Conservation (phyloP, 92 coral and sea anemone genomes). For the Phenganax marumi region DNA sequence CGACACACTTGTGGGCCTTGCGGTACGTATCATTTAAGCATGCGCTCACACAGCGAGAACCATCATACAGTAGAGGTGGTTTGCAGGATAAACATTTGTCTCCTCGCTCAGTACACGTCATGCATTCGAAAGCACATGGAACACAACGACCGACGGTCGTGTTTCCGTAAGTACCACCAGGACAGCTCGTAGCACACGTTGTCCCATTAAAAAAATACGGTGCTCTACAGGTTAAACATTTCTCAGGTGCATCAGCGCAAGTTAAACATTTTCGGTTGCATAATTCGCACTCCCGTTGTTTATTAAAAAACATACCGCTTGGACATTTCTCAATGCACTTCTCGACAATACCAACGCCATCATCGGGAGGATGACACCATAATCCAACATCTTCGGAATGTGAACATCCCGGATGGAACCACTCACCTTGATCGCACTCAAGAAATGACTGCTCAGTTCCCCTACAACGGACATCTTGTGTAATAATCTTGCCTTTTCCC, state of each 20-base stretch:
- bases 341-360: not conserved
- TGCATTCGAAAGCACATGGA: slow-evolving; percentile 11
- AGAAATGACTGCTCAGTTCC: slow-evolving; percentile 69
- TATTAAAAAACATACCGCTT: not conserved
- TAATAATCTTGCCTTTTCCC: slow-evolving; percentile 70
- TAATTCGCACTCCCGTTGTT: not conserved
- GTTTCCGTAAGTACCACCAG: slow-evolving; percentile 17
- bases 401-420: slow-evolving; percentile 79
- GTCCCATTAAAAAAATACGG: slow-evolving; percentile 9
- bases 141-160: not conserved
- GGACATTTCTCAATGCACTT: slow-evolving; percentile 11
- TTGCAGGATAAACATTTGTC: slow-evolving; percentile 27
- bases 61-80: not conserved
- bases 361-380: slow-evolving; percentile 69
- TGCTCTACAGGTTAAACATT: slow-evolving; percentile 10
- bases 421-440: slow-evolving; percentile 67
- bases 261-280: slow-evolving; percentile 18
- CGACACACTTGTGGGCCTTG: slow-evolving; percentile 8
- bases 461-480: slow-evolving; percentile 69
- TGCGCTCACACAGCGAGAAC: not conserved
- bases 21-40: slow-evolving; percentile 14
- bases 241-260: not conserved
- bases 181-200: slow-evolving; percentile 5
- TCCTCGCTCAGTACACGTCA: not conserved
- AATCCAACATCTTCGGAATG: slow-evolving; percentile 86